phyloP scores from a whole-genome alignment of 1,140 invertebrate genomes.

The Atta texana region DNA sequence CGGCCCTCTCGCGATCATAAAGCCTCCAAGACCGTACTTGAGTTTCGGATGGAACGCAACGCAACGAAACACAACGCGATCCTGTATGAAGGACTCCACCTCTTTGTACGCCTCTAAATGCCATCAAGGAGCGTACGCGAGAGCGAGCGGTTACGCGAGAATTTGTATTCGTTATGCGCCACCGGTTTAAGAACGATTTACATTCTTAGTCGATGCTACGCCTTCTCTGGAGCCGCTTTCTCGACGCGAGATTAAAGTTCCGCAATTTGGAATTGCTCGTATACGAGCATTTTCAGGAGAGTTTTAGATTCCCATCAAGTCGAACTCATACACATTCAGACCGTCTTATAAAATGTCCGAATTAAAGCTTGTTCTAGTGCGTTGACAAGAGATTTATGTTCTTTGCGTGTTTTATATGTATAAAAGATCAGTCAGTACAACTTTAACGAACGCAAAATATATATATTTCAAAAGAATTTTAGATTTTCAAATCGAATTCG shows the following conservation, averaged over 20 bases:
- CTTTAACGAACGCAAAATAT: neutral
- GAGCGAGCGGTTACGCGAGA: slow-evolving; percentile 35
- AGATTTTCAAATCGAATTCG: too few species aligned
- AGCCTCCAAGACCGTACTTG: slow-evolving; percentile 65
- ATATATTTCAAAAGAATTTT: neutral
- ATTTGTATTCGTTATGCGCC: slow-evolving; percentile 55
- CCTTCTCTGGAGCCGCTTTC: slow-evolving; percentile 65
- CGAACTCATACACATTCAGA: neutral
- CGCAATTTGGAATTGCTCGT: slow-evolving; percentile 2
- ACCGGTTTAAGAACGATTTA: slow-evolving; percentile 65
- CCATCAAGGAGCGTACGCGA: slow-evolving; percentile 10
- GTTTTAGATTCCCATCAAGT: neutral
- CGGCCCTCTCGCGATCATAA: slow-evolving; percentile 81
- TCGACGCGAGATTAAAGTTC: neutral
- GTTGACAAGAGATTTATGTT: neutral
- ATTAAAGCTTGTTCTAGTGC: neutral
- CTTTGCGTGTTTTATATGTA: neutral
- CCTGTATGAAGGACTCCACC: neutral
- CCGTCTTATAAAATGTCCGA: neutral
- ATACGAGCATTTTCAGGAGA: neutral
- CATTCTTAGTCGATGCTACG: slow-evolving; percentile 66
- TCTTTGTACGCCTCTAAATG: slow-evolving; percentile 33
- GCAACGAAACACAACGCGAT: neutral
- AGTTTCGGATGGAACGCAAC: slow-evolving; percentile 62
- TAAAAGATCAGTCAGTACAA: neutral